These are phyloP conservation scores for Cetonia aurata DNA, from an alignment of 2,888 invertebrate genomes.

Conservation along the genomic window DNA sequence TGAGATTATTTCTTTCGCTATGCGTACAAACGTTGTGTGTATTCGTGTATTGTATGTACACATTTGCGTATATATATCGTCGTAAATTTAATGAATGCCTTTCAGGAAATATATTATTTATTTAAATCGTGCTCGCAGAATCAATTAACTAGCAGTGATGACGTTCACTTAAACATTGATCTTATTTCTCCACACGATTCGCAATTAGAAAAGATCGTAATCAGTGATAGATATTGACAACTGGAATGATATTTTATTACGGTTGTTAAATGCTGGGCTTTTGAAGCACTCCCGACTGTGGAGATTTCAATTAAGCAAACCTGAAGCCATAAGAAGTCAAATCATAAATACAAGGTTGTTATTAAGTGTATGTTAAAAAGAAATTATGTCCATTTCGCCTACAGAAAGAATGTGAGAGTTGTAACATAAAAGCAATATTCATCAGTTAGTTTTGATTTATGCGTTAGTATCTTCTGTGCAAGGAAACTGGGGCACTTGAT, in stretches of 20 bases:
- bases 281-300: background rate
- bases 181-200: slow-evolving; percentile 12
- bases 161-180: background rate
- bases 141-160: slow-evolving; percentile 8
- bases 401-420: too few relatives aligned
- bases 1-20: slow-evolving; percentile 9
- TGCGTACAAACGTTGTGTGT: background rate
- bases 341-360: background rate
- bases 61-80: background rate
- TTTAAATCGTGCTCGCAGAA: slow-evolving; percentile 12
- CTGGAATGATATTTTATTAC: slow-evolving; percentile 17
- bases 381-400: too few relatives aligned
- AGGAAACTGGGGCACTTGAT: too few relatives aligned
- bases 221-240: slow-evolving; percentile 16
- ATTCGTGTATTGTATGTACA: background rate
- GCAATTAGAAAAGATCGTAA: slow-evolving; percentile 24
- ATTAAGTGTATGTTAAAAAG: too few relatives aligned
- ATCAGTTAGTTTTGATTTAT: too few relatives aligned
- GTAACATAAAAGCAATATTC: too few relatives aligned
- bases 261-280: background rate
- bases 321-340: slow-evolving; percentile 4
- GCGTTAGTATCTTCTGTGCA: too few relatives aligned
- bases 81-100: slow-evolving; percentile 11
- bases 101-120: slow-evolving; percentile 15
- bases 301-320: slow-evolving; percentile 4